phyloP scores from a whole-genome alignment of 2,797 vertebrate species.

The Centropyge bicolor region DNA sequence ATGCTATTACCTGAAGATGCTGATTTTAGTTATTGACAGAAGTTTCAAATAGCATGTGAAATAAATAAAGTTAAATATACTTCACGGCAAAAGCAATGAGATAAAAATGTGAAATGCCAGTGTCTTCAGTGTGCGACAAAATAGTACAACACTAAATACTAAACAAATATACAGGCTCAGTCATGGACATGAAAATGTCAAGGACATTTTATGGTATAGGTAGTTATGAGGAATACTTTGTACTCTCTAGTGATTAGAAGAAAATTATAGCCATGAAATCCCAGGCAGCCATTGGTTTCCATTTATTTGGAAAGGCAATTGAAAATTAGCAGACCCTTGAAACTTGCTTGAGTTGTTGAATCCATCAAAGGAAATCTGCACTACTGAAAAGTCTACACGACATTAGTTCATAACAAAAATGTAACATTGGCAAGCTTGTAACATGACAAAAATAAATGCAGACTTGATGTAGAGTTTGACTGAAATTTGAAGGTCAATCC shows the following conservation, averaged over 20 bases:
- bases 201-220: not conserved
- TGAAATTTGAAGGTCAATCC: not conserved
- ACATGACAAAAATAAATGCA: not conserved
- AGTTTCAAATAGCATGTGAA: not conserved
- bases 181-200: constrained; percentile 25
- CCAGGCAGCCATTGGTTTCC: not conserved
- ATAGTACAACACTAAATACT: not conserved
- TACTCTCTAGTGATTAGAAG: not conserved
- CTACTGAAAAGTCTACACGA: not conserved
- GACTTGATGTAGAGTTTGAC: not conserved
- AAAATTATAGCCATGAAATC: not conserved
- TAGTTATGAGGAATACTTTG: not conserved
- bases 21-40: not conserved
- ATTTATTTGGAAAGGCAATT: not conserved
- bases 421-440: not conserved
- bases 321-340: not conserved
- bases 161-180: constrained; percentile 21
- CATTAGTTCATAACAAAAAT: not conserved
- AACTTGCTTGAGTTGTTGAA: not conserved
- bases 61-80: constrained; percentile 6
- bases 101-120: not conserved
- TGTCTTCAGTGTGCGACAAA: constrained; percentile 1
- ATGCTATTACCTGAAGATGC: not conserved
- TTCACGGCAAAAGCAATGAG: not conserved
- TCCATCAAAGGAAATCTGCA: not conserved